Conservation (phyloP, 2,888 invertebrate genomes). For the Heliconius ismenius region DNA sequence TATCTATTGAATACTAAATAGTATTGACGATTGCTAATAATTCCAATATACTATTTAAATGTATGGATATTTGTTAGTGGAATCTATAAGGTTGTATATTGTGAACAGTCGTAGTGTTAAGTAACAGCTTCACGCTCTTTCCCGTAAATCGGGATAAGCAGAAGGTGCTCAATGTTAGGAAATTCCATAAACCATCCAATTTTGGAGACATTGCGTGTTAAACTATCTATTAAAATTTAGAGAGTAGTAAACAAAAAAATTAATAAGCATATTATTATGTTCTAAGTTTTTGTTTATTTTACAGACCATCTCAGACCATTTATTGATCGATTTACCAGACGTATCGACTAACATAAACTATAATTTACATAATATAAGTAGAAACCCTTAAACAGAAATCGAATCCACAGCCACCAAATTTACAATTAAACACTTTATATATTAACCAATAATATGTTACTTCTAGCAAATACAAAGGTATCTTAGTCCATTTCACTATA, state of each 20-base stretch:
- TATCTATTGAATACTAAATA: constrained; percentile 26
- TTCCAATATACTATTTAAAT: constrained; percentile 4
- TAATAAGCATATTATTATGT: too few species aligned
- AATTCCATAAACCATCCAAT: too few species aligned
- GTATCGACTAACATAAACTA: too few species aligned
- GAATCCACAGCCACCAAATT: not conserved
- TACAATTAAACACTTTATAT: not conserved
- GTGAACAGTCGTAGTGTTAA: not conserved
- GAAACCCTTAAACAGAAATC: not conserved
- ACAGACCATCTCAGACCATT: too few species aligned
- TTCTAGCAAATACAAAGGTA: not conserved
- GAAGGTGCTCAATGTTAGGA: too few species aligned
- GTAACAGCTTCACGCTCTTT: not conserved
- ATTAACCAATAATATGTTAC: not conserved
- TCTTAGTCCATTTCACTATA: not conserved
- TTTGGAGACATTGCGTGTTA: too few species aligned
- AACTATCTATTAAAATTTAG: too few species aligned
- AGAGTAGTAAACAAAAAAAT: too few species aligned
- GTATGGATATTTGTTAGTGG: not conserved
- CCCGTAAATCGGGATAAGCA: not conserved
- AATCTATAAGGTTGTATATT: not conserved
- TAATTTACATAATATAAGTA: not conserved
- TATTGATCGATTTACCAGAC: too few species aligned
- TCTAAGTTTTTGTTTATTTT: too few species aligned
- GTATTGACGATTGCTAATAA: constrained; percentile 7